Evolutionary conservation across 2,888 invertebrate genomes (phyloP), one percentile per base, ranked within the genome.

Genomic region (Drosophila algonquin): DNA sequence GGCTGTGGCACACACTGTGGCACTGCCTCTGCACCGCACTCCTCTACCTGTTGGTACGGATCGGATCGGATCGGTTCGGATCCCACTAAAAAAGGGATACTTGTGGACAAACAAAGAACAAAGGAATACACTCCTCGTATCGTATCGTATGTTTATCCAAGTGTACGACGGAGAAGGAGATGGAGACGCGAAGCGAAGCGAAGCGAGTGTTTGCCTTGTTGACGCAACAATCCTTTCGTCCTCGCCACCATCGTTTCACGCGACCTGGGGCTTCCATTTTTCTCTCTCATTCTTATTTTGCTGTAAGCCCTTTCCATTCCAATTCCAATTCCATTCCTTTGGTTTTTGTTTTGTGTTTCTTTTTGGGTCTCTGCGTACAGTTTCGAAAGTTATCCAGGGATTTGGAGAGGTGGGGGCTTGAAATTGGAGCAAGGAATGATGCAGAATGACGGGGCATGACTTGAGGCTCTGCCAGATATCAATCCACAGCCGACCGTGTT

Each of bases 61-160:
- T 68, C 67, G 60, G 51, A 30, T 8, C 30, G 30, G 30, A 63
- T 40, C 58, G 80, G 40, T 7, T 40, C 71, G 77, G 83, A 77
- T 84, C 85, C 87, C 87, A 84, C 82, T 80, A 83, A 83, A 86
- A 83, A 87, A 83, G 83, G 83, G 83, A 83, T 83, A 87, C 83
- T 70, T 70, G 69, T 73, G 46, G 64, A 55, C 71, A 73, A 77
- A 72, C 67, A 79, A 48, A 73, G 40, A 40, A 40, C 40, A 40
- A 40, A 40, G 40, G 40, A 40, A 40, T 7, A 2, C 14, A n/a
- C 40, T 40, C 40, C 40, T n/a, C 7, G 7, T 7, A 6, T n/a
- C 54, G 47, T 7, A 6, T 40, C 54, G 7, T 7, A 14, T 84
- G 80, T 84, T 81, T 84, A 81, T 79, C 67, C 81, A 79, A 75